These are phyloP conservation scores for Cebidichthys violaceus DNA, from an alignment of 2,113 vertebrate genomes.

Conservation along the genomic window DNA sequence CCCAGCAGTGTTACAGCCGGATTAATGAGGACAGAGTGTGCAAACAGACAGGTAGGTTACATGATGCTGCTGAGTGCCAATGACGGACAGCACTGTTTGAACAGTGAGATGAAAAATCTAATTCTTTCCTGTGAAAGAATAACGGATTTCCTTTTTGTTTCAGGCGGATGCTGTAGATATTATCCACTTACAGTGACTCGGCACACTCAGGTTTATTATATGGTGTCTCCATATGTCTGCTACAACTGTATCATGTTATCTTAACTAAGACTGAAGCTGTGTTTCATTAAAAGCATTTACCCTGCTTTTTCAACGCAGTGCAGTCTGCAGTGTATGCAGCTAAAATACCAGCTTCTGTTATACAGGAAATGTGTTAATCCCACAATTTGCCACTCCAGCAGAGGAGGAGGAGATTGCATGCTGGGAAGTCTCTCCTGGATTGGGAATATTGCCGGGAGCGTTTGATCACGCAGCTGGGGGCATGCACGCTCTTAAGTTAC, in stretches of 20 bases:
- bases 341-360: constrained; percentile 18
- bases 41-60: constrained; percentile 20
- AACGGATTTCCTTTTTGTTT: constrained; percentile 16
- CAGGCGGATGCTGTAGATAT: constrained; percentile 2
- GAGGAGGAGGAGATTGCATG: constrained; percentile 15
- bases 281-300: background rate
- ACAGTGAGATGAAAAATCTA: constrained; percentile 4
- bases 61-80: constrained; percentile 1
- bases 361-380: constrained; percentile 16
- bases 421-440: constrained; percentile 49
- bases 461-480: constrained; percentile 58
- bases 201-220: background rate
- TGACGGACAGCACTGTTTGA: constrained; percentile 15
- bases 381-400: constrained; percentile 12
- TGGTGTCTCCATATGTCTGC: background rate
- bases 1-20: constrained; percentile 12
- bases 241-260: background rate
- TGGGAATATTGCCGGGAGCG: constrained; percentile 57
- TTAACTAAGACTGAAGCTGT: background rate
- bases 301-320: background rate
- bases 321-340: background rate
- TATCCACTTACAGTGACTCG: constrained; percentile 10
- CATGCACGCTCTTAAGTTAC: constrained; percentile 24
- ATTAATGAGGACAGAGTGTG: constrained; percentile 17
- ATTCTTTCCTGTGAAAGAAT: constrained; percentile 16